Conservation (phyloP, 2,113 vertebrate species). For the Crotophaga sulcirostris region DNA sequence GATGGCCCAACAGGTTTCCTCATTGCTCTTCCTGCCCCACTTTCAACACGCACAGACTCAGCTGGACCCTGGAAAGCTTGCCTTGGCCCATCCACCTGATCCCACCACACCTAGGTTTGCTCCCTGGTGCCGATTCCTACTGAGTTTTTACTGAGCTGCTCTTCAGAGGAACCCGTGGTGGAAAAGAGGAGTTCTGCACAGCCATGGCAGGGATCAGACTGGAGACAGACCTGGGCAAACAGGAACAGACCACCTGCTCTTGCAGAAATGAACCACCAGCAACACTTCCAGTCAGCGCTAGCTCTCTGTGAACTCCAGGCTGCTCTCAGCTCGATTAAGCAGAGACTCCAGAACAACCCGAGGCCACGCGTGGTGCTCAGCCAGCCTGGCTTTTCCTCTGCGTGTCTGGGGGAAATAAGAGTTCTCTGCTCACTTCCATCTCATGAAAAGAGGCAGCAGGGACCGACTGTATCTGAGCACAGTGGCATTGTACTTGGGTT, state of each 20-base stretch:
- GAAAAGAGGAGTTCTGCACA: background rate
- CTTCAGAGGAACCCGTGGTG: background rate
- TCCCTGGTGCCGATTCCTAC: no score
- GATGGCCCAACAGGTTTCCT: background rate
- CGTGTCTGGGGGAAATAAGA: rapidly evolving
- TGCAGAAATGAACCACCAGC: background rate
- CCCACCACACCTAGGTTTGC: background rate
- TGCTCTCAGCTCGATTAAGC: background rate
- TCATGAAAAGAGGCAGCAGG: background rate
- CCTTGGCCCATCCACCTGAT: background rate
- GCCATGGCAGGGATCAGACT: background rate
- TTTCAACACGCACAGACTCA: background rate
- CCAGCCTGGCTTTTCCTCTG: background rate
- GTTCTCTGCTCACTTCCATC: background rate
- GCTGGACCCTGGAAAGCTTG: no score
- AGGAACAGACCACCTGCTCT: rapidly evolving
- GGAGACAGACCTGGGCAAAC: no score
- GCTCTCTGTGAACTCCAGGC: rapidly evolving
- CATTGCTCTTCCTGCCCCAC: background rate
- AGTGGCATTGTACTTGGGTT: background rate
- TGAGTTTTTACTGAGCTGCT: background rate
- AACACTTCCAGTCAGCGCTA: rapidly evolving
- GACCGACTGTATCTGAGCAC: background rate
- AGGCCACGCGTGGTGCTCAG: rapidly evolving
- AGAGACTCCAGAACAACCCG: background rate